Evolutionary conservation across 2,113 vertebrate species (phyloP).

Genomic region (Herpetotheres cachinnans): DNA sequence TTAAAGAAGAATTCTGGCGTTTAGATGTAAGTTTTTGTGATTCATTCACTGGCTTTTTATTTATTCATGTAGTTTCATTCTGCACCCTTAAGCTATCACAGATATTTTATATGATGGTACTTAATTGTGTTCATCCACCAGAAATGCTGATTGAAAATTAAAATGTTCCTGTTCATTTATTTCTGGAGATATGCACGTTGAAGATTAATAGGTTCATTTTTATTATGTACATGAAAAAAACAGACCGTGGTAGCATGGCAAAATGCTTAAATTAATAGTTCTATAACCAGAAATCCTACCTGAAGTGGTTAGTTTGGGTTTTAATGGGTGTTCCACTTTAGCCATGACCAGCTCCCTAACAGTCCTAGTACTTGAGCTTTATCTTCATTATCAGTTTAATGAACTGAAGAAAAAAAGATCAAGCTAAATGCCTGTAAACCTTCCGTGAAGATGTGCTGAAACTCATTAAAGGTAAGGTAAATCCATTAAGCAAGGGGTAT

Average conservation of each 20-base stretch:
- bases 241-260: background rate
- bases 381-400: background rate
- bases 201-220: constrained; percentile 39
- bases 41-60: background rate
- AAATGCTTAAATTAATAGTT: background rate
- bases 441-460: background rate
- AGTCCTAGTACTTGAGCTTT: background rate
- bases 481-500: background rate
- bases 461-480: background rate
- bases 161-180: constrained; percentile 30
- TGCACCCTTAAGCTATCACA: constrained; percentile 13
- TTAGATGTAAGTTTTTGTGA: background rate
- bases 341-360: background rate
- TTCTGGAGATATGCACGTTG: background rate
- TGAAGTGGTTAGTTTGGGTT: background rate
- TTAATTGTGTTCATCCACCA: constrained; percentile 47
- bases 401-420: background rate
- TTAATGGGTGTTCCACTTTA: background rate
- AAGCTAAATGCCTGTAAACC: background rate
- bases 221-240: background rate
- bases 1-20: background rate
- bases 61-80: background rate
- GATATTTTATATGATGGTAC: background rate
- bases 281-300: background rate
- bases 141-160: constrained; percentile 51